phyloP scores from a whole-genome alignment of 2,888 invertebrate species.

The Helleia helle region DNA sequence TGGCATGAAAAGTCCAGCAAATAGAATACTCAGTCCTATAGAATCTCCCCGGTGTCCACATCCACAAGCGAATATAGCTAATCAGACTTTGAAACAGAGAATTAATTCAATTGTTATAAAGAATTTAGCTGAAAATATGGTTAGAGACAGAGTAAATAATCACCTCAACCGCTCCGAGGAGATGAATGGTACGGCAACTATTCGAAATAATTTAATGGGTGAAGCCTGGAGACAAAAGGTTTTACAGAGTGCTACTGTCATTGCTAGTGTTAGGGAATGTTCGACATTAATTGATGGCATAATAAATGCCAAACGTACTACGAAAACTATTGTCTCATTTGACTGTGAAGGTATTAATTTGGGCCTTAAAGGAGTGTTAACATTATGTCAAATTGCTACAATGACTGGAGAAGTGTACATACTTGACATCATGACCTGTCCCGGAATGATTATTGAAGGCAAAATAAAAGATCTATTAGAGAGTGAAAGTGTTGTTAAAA shows the following conservation, averaged over 20 bases:
- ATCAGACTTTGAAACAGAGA: conserved; percentile 89
- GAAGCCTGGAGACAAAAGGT: conserved; percentile 88
- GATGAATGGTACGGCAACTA: conserved; percentile 53
- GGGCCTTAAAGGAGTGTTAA: conserved; percentile 90
- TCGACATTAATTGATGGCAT: conserved; percentile 83
- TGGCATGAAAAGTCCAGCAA: conserved; percentile 55
- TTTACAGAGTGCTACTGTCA: conserved; percentile 86
- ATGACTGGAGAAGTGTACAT: conserved; percentile 87
- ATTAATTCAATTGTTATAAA: conserved; percentile 91
- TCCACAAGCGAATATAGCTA: conserved; percentile 70
- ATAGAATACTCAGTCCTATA: conserved; percentile 66
- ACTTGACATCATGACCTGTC: conserved; percentile 90
- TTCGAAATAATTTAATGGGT: conserved; percentile 67
- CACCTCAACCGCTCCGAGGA: conserved; percentile 63
- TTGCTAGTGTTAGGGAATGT: conserved; percentile 86
- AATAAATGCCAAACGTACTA: conserved; percentile 70
- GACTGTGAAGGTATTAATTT: conserved; percentile 96
- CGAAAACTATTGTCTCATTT: conserved; percentile 82
- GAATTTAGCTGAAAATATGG: conserved; percentile 90
- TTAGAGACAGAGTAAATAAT: conserved; percentile 61
- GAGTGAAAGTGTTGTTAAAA: conserved; percentile 86
- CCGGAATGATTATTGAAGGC: conserved; percentile 83
- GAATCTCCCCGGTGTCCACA: conserved; percentile 66
- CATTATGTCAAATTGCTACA: conserved; percentile 89
- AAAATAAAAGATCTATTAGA: conserved; percentile 88